Conservation (phyloP, 2,888 invertebrate genomes). For the Aromia moschata region DNA sequence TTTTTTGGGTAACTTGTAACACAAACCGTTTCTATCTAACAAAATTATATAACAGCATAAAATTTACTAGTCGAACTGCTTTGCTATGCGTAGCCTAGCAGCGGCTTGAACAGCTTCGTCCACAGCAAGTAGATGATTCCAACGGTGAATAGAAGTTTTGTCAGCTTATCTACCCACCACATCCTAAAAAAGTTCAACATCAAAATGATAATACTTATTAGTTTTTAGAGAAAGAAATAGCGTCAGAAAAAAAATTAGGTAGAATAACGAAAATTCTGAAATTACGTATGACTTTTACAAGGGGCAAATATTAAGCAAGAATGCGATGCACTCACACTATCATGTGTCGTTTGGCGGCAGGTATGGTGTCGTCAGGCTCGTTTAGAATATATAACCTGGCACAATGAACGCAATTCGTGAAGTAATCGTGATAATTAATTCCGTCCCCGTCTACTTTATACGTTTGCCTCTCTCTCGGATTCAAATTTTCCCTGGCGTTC, state of each 20-base stretch:
- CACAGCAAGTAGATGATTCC: conserved; percentile 44
- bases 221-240: too few species aligned
- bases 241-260: too few species aligned
- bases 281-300: too few species aligned
- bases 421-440: conserved; percentile 81
- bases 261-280: too few species aligned
- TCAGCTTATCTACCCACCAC: conserved; percentile 48
- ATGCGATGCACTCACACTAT: conserved; percentile 72
- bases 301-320: too few species aligned
- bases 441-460: conserved; percentile 78
- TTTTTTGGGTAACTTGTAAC: background rate
- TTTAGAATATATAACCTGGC: conserved; percentile 84
- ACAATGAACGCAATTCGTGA: conserved; percentile 82
- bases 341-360: conserved; percentile 82
- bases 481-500: conserved; percentile 68
- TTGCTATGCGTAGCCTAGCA: conserved; percentile 20
- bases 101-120: conserved; percentile 33
- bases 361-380: conserved; percentile 82
- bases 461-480: conserved; percentile 70
- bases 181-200: conserved; percentile 53
- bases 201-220: too few species aligned
- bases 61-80: background rate
- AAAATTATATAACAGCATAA: background rate
- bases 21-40: background rate
- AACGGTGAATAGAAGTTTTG: conserved; percentile 42